Percentiles rank a stretch among this genome's conserved stretches.
These are phyloP conservation scores for Spisula subtruncata DNA, from an alignment of 2,888 invertebrate genomes.

Conservation along the genomic window DNA sequence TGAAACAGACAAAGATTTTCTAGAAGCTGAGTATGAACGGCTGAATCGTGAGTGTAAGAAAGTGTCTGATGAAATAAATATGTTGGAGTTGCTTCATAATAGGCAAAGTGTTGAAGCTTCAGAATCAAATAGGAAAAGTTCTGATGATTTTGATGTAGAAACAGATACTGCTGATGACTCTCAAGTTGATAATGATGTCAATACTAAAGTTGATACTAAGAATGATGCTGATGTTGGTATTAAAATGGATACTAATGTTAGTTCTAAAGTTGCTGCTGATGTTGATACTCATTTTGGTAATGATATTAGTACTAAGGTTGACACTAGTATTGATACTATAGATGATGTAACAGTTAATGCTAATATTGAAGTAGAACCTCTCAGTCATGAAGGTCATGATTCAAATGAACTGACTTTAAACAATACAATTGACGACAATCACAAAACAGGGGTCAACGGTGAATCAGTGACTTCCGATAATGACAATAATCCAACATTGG, in stretches of 20 bases:
- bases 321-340: no score
- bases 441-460: neutral
- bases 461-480: neutral
- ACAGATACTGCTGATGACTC: neutral
- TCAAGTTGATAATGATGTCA: neutral
- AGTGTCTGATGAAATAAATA: constrained; percentile 71
- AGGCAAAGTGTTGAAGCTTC: neutral
- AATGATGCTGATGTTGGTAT: no score
- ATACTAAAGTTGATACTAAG: neutral
- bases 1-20: constrained; percentile 68
- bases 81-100: constrained; percentile 51
- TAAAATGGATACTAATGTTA: no score
- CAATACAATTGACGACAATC: neutral
- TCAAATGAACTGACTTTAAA: neutral
- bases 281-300: no score
- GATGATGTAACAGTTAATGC: neutral
- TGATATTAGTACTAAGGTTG: no score
- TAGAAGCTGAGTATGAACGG: constrained; percentile 78
- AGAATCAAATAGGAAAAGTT: neutral
- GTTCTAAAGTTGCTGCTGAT: no score
- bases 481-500: neutral
- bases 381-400: neutral
- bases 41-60: constrained; percentile 75
- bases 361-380: neutral
- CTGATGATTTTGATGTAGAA: neutral